Conservation (phyloP, 2,797 vertebrate species). For the Lophotriccus pileatus region DNA sequence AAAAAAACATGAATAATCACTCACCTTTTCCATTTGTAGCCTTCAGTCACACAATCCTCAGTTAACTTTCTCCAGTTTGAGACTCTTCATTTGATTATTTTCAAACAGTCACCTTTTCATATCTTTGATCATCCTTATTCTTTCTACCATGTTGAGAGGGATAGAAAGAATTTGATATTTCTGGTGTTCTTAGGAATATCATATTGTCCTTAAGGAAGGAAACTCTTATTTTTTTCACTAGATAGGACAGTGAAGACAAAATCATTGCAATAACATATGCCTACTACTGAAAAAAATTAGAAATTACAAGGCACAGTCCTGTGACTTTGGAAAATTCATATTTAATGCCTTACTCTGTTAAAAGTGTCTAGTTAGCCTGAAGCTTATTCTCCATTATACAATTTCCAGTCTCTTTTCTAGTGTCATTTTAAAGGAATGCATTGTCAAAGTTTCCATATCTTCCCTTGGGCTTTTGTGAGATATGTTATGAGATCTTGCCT, state of each 20-base stretch:
- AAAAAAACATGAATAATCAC: not conserved
- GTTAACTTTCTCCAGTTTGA: not conserved
- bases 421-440: not conserved
- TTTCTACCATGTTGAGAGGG: not conserved
- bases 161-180: not conserved
- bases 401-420: not conserved
- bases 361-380: not conserved
- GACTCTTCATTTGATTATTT: not conserved
- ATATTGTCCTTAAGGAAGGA: not conserved
- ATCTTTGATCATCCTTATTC: not conserved
- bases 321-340: not conserved
- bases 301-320: not conserved
- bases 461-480: not conserved
- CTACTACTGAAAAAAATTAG: not conserved
- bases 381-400: not conserved
- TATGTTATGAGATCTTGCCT: not conserved
- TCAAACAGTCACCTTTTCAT: not conserved
- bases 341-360: not conserved
- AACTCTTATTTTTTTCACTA: not conserved
- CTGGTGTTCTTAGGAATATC: not conserved
- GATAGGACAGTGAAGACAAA: not conserved
- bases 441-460: not conserved
- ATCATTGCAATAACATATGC: not conserved
- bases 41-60: not conserved
- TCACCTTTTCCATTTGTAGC: not conserved